Evolutionary conservation across 1,140 invertebrate genomes (phyloP).

Genomic region (Drosophila melanica): DNA sequence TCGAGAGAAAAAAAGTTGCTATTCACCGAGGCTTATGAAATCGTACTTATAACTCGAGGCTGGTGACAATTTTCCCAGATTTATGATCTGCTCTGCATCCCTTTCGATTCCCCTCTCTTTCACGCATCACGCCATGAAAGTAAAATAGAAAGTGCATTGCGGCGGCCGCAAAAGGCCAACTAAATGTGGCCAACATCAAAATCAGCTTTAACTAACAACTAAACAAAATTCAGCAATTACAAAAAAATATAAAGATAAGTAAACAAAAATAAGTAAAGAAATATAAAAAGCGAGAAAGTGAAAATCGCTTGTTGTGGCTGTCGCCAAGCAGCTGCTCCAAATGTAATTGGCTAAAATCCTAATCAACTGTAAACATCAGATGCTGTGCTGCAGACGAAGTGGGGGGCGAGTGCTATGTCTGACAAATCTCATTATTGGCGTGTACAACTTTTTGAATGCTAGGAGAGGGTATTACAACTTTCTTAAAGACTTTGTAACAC

Average conservation of each 20-base stretch:
- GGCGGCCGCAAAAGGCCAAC: slow-evolving; percentile 20
- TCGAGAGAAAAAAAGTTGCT: background rate
- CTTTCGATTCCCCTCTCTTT: background rate
- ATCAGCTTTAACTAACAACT: slow-evolving; percentile 18
- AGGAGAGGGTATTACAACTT: background rate
- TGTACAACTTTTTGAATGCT: slow-evolving; percentile 10
- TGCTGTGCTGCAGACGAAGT: background rate
- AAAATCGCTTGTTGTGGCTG: slow-evolving; percentile 34
- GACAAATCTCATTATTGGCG: slow-evolving; percentile 13
- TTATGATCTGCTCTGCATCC: slow-evolving; percentile 5
- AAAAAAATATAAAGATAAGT: slow-evolving; percentile 4
- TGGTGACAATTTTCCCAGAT: slow-evolving; percentile 43
- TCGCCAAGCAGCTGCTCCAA: slow-evolving; percentile 58
- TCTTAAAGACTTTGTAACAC: background rate
- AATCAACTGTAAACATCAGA: slow-evolving; percentile 69
- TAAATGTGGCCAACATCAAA: slow-evolving; percentile 31
- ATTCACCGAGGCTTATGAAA: slow-evolving; percentile 12
- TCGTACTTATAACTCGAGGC: background rate
- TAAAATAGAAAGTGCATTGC: slow-evolving; percentile 38
- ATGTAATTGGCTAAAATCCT: slow-evolving; percentile 75
- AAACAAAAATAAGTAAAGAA: slow-evolving; percentile 3
- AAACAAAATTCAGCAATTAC: slow-evolving; percentile 24
- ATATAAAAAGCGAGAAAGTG: slow-evolving; percentile 41
- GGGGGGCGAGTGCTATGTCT: background rate
- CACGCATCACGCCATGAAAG: slow-evolving; percentile 7